Percentiles rank a stretch among this genome's conserved stretches.
phyloP scores from a whole-genome alignment of 2,113 vertebrate genomes.

The Blennius ocellaris region DNA sequence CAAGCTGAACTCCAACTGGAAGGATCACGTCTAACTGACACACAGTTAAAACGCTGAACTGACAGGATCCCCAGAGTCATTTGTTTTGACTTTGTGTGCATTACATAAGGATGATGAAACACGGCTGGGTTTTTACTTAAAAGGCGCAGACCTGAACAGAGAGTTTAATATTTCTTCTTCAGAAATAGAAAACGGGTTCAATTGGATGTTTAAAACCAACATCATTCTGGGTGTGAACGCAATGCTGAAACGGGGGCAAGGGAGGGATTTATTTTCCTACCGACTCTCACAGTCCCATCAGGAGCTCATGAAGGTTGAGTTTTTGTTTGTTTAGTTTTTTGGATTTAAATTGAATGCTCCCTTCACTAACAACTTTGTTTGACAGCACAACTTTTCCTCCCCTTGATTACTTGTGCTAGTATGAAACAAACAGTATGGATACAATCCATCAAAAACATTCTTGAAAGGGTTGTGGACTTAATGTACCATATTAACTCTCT shows the following conservation, averaged over 20 bases:
- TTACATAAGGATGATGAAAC: constrained; percentile 4
- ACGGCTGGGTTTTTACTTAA: neutral
- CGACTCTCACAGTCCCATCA: neutral
- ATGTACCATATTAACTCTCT: neutral
- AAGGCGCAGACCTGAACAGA: too few species aligned
- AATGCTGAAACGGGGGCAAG: too few species aligned
- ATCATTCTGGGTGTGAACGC: too few species aligned
- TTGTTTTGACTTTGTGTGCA: neutral
- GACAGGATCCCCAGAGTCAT: neutral
- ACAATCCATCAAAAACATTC: too few species aligned
- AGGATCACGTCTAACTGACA: neutral
- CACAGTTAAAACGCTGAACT: neutral
- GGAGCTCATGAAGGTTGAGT: neutral
- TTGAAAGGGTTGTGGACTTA: neutral
- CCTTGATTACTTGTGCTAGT: neutral
- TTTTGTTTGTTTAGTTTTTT: neutral
- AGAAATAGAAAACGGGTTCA: too few species aligned
- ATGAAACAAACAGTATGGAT: neutral
- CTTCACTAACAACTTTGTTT: neutral
- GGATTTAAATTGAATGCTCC: neutral
- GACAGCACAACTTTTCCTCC: constrained; percentile 6
- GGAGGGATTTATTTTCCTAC: neutral
- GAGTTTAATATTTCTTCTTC: too few species aligned
- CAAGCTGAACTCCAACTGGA: neutral
- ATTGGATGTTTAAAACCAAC: too few species aligned